Evolutionary conservation across 2,888 invertebrate species (phyloP).

Genomic region (Cheilosia vernalis): DNA sequence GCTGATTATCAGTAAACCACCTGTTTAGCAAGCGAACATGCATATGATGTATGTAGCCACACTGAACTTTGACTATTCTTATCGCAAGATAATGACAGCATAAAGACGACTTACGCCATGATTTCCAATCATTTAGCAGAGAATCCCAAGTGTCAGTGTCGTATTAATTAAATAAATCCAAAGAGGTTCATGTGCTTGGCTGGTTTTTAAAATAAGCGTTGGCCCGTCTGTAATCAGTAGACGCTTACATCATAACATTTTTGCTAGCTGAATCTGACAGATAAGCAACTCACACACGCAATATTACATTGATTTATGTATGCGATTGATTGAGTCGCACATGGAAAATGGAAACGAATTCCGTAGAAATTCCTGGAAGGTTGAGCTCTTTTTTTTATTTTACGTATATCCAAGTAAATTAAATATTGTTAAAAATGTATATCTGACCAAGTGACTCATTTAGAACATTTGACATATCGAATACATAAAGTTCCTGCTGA

Average conservation of each 20-base stretch:
- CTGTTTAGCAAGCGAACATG: constrained; percentile 15
- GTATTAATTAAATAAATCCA: constrained; percentile 15
- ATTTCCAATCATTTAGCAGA: not conserved
- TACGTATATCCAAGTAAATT: not conserved
- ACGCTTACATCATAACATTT: constrained; percentile 16
- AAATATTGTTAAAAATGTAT: not conserved
- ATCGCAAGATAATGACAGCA: constrained; percentile 14
- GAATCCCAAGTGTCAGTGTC: not conserved
- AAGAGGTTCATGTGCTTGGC: not conserved
- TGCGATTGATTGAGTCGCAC: not conserved
- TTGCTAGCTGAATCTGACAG: constrained; percentile 12
- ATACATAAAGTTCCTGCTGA: too few species aligned
- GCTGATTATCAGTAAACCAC: constrained; percentile 14
- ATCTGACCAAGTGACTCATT: constrained; percentile 15
- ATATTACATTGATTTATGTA: too few species aligned
- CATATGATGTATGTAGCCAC: not conserved
- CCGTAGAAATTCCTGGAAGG: not conserved
- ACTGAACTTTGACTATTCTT: constrained; percentile 39
- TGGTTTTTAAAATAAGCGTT: not conserved
- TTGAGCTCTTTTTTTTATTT: not conserved
- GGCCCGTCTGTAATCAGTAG: not conserved
- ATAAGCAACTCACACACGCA: not conserved
- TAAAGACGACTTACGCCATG: constrained; percentile 11
- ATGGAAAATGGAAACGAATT: not conserved
- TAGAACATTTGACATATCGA: not conserved